These are phyloP conservation scores for Bubo blakistoni DNA, from an alignment of 2,113 vertebrate genomes.

Conservation along the genomic window DNA sequence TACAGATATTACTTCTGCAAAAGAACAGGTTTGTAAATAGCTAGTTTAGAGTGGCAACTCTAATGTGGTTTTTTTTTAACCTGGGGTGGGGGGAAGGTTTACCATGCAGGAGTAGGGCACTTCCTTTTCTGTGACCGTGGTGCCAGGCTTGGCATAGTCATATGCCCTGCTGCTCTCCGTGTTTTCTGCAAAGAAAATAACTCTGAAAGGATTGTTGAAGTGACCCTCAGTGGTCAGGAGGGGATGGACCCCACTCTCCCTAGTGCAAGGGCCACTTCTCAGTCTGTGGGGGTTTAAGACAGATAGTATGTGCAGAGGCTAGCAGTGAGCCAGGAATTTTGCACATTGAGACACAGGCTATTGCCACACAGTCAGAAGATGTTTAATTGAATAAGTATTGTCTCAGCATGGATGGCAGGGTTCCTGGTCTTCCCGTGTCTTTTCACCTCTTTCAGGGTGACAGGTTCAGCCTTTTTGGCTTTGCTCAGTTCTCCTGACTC, in stretches of 20 bases:
- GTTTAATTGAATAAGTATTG: slow-evolving; percentile 31
- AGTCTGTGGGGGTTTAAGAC: not conserved
- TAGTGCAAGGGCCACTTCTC: not conserved
- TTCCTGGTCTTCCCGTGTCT: not conserved
- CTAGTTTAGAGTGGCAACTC: not conserved
- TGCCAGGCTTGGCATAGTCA: not conserved
- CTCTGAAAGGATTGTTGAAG: not conserved
- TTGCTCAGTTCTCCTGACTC: not conserved
- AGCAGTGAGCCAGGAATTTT: slow-evolving; percentile 57
- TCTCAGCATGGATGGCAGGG: slow-evolving; percentile 14
- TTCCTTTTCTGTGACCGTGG: not conserved
- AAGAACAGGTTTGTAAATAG: not conserved
- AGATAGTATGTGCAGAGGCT: slow-evolving; percentile 12
- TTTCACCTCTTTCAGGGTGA: not conserved
- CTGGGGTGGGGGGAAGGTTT: not conserved
- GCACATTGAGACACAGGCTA: slow-evolving; percentile 41
- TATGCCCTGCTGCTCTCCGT: not conserved
- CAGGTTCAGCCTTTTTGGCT: not conserved
- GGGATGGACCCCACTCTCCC: not conserved
- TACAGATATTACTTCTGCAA: not conserved
- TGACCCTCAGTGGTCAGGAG: not conserved
- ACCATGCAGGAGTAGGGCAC: not conserved
- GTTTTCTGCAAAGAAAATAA: not conserved
- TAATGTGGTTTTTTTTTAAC: not conserved
- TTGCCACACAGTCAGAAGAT: slow-evolving; percentile 59